Base-by-base conservation (phyloP, 2,888 invertebrate genomes). In the Dioctria linearis region DNA sequence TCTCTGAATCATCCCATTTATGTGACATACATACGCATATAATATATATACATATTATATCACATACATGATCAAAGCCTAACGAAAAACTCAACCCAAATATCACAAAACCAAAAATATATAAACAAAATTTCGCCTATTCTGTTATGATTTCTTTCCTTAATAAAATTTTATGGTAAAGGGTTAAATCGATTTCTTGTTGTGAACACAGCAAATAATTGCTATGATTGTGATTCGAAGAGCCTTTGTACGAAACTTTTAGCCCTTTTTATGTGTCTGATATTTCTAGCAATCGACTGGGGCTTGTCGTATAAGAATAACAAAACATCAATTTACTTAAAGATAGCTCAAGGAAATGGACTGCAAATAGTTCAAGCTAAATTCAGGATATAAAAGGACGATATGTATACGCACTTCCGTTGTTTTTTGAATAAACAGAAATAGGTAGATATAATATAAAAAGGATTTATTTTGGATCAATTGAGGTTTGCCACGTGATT, bases 301-400 rank as follows among this genome's bases (percentile, higher is more conserved):
- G 49, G 5, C 25, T n/a, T n/a, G 37, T 37, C 40, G 67, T 8
- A 37, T 11, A 46, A 37, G 46, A 67, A 67, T 9, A 43, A 67
- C 67, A 67, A 67, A 67, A 67, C 67, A 46, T 46, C 67, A 67
- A 67, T 67, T 67, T 67, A 67, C 49, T 67, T 67, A 67, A 67
- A 66, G 46, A 67, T 67, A 43, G 67, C 67, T 46, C 39, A 6
- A 43, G 37, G 67, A 43, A 67, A 67, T 42, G 42, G 54, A 54
- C 54, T 13, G 37, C 25, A 13, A 13, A 37, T 13, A 13, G 65
- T 4, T n/a, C 25, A 25, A 25, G 25, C 25, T 25, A 25, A 25
- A 25, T 25, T 25, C 25, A 25, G 25, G 8, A 6, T 6, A 61
- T 11, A 42, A n/a, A 13, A 11, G 42, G 13, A 40, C 4, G 39